A percentile compares a stretch with the other conserved stretches of the same genome.
Evolutionary conservation across 2,113 vertebrate genomes (phyloP).

Genomic region (Cyprinus carpio): DNA sequence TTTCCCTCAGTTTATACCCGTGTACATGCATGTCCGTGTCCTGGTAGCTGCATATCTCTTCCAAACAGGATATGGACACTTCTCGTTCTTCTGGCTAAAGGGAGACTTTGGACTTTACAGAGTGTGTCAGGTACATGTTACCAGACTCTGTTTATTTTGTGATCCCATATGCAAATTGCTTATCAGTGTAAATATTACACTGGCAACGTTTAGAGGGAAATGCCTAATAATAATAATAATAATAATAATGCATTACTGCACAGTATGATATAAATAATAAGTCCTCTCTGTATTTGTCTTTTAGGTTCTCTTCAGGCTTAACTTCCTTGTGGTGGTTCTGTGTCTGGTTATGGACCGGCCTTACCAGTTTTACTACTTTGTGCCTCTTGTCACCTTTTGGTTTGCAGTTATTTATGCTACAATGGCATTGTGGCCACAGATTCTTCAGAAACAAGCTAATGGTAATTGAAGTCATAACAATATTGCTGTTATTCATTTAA

Average conservation of each 20-base stretch:
- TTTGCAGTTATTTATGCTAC: constrained; percentile 91
- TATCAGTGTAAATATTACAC: neutral
- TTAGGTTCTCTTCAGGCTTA: constrained; percentile 96
- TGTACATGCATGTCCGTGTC: constrained; percentile 97
- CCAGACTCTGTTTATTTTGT: neutral
- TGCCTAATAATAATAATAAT: neutral
- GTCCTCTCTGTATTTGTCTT: constrained; percentile 5
- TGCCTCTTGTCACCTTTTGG: constrained; percentile 96
- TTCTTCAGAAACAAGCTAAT: constrained; percentile 91
- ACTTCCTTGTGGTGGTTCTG: constrained; percentile 95
- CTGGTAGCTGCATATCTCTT: constrained; percentile 97
- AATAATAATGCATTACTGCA: neutral
- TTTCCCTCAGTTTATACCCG: constrained; percentile 87
- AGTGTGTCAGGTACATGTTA: constrained; percentile 88
- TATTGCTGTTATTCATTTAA: neutral
- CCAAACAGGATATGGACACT: constrained; percentile 97
- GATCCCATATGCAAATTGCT: neutral
- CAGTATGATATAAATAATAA: neutral
- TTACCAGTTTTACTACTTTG: constrained; percentile 99
- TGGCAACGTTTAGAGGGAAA: too few relatives aligned
- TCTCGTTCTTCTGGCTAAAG: constrained; percentile 98
- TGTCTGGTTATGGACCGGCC: constrained; percentile 96
- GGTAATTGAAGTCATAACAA: constrained; percentile 69
- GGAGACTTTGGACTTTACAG: constrained; percentile 94
- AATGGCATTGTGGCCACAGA: constrained; percentile 92